A percentile compares a stretch with the other conserved stretches of the same genome.
Evolutionary conservation across 2,797 vertebrate genomes (phyloP).

Genomic region (Hozukius guyotensis): DNA sequence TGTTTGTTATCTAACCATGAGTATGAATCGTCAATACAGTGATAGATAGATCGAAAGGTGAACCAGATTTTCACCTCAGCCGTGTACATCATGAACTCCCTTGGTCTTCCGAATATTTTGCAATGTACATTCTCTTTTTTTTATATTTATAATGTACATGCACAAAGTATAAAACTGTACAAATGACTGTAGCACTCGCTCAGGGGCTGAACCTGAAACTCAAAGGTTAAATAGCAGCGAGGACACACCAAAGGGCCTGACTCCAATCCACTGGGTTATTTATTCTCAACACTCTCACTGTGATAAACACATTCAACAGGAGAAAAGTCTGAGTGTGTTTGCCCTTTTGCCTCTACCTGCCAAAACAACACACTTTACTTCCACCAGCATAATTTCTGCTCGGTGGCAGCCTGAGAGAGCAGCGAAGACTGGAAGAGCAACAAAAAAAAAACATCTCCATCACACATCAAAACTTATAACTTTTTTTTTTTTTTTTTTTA

Average conservation of each 20-base stretch:
- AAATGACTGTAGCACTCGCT: not conserved
- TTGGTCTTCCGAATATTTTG: not conserved
- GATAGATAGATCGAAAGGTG: not conserved
- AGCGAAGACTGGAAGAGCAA: slow-evolving; percentile 14
- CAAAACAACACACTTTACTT: slow-evolving; percentile 45
- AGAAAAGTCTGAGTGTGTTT: slow-evolving; percentile 25
- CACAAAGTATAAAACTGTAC: not conserved
- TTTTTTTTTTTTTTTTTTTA: not conserved
- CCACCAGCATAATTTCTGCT: slow-evolving; percentile 24
- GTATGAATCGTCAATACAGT: not conserved
- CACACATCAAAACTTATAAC: slow-evolving; percentile 14
- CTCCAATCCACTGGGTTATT: slow-evolving; percentile 19
- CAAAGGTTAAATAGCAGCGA: not conserved
- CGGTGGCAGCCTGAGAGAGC: slow-evolving; percentile 30
- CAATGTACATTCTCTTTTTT: not conserved
- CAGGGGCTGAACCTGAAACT: not conserved
- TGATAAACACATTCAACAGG: slow-evolving; percentile 47
- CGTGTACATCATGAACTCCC: not conserved
- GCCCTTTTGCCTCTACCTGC: slow-evolving; percentile 46
- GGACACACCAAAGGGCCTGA: not conserved
- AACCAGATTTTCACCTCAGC: not conserved
- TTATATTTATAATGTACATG: not conserved
- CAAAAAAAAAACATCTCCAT: slow-evolving; percentile 24
- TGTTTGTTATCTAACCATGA: not conserved
- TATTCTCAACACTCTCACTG: slow-evolving; percentile 39